Evolutionary conservation across 37 sponge, comb jelly and placozoan species (phyloP).

Genomic region (Theonella swinhoei): DNA sequence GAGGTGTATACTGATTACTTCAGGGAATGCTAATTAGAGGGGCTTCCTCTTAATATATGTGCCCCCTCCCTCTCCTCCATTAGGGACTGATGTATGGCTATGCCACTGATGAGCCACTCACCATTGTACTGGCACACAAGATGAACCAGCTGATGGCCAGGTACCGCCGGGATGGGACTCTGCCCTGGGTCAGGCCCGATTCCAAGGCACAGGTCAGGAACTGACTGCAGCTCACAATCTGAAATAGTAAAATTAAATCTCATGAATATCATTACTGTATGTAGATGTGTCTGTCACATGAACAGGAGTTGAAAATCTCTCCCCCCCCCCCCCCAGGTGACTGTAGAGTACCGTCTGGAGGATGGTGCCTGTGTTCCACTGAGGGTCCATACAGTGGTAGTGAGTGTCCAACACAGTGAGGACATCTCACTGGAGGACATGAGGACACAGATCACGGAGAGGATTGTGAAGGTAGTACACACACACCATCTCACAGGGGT

Average conservation of each 20-base stretch:
- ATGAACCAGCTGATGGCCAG: conserved; percentile 87
- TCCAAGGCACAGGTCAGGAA: conserved; percentile 98
- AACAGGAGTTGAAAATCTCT: too few species aligned
- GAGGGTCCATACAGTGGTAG: conserved; percentile 94
- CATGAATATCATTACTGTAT: neutral
- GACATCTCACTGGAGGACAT: conserved; percentile 72
- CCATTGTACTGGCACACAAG: conserved; percentile 88
- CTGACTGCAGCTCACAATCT: too few species aligned
- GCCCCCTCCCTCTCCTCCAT: neutral
- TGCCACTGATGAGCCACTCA: conserved; percentile 98
- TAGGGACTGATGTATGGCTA: conserved; percentile 99
- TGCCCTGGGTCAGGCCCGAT: conserved; percentile 95
- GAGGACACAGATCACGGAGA: conserved; percentile 74
- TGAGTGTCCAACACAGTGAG: conserved; percentile 82
- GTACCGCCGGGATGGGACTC: conserved; percentile 71
- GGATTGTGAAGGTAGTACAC: conserved; percentile 86
- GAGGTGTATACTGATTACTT: too few species aligned
- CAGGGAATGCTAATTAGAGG: neutral
- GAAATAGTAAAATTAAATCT: neutral
- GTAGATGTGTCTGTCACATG: too few species aligned
- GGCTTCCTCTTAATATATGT: neutral
- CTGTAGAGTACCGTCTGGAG: conserved; percentile 85
- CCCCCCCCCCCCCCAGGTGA: conserved; percentile 84
- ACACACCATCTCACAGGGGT: neutral
- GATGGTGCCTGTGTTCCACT: conserved; percentile 78